A percentile compares a stretch with the other conserved stretches of the same genome.
Evolutionary conservation across 2,113 vertebrate genomes (phyloP).

Genomic region (Macaca mulatta): DNA sequence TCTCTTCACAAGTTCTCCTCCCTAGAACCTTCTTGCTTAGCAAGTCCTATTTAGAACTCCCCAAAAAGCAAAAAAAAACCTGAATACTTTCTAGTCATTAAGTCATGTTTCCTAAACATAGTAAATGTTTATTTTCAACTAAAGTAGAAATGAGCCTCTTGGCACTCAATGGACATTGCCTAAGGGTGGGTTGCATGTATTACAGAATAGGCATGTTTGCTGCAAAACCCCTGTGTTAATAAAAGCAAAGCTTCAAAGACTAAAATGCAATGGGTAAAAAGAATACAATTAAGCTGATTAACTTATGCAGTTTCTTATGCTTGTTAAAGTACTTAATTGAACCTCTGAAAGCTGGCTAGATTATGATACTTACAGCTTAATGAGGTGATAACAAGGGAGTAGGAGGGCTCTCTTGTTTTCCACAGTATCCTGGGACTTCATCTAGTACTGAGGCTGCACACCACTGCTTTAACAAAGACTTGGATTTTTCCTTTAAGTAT

Average conservation of each 20-base stretch:
- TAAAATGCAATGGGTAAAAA: slow-evolving; percentile 22
- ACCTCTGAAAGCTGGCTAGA: slow-evolving; percentile 12
- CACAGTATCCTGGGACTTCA: slow-evolving; percentile 63
- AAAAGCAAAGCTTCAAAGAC: slow-evolving; percentile 48
- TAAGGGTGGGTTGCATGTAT: not conserved
- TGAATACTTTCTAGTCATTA: slow-evolving; percentile 4
- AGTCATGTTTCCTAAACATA: slow-evolving; percentile 15
- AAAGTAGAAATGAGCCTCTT: not conserved
- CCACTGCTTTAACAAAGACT: slow-evolving; percentile 22
- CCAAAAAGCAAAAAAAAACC: slow-evolving; percentile 13
- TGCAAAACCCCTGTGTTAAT: slow-evolving; percentile 24
- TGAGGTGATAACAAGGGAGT: slow-evolving; percentile 52
- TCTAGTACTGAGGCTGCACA: slow-evolving; percentile 27
- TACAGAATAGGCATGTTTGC: not conserved
- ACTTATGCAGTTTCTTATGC: not conserved
- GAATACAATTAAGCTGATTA: slow-evolving; percentile 31
- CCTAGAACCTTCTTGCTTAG: not conserved
- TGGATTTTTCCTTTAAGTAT: slow-evolving; percentile 39
- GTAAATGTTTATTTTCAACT: slow-evolving; percentile 37
- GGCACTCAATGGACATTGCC: not conserved
- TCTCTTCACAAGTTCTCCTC: not conserved
- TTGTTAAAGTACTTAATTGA: slow-evolving; percentile 49
- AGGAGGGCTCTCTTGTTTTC: slow-evolving; percentile 53
- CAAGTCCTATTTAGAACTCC: not conserved
- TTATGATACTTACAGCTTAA: slow-evolving; percentile 52